Evolutionary conservation across 2,888 invertebrate species (phyloP).

Genomic region (Lucinisca nassula): DNA sequence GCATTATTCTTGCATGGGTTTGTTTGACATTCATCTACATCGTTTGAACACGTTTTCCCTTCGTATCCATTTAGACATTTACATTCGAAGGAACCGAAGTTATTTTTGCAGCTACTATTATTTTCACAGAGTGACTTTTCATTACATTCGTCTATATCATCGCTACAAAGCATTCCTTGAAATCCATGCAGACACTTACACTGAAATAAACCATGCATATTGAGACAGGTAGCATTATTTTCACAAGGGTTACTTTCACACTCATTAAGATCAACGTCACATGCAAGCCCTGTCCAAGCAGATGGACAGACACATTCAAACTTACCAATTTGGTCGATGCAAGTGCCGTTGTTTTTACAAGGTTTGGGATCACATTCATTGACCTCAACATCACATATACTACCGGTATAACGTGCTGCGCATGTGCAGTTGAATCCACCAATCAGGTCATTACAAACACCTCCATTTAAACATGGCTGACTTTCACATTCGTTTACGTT

Average conservation of each 20-base stretch:
- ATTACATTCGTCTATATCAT: constrained; percentile 69
- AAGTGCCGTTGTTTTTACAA: constrained; percentile 71
- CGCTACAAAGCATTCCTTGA: constrained; percentile 48
- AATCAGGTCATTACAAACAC: constrained; percentile 62
- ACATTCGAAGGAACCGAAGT: constrained; percentile 66
- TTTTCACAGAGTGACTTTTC: constrained; percentile 62
- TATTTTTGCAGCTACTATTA: constrained; percentile 69
- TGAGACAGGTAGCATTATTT: constrained; percentile 34
- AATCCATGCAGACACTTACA: constrained; percentile 38
- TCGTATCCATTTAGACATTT: constrained; percentile 63
- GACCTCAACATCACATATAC: constrained; percentile 63
- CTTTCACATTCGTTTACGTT: constrained; percentile 65
- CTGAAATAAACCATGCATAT: constrained; percentile 27
- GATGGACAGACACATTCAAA: constrained; percentile 69
- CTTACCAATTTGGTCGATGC: constrained; percentile 55
- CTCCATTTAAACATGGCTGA: constrained; percentile 64
- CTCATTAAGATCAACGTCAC: constrained; percentile 46
- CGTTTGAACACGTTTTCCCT: constrained; percentile 53
- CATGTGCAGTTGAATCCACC: constrained; percentile 69
- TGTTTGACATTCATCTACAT: constrained; percentile 49
- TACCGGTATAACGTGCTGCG: constrained; percentile 62
- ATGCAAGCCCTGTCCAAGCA: constrained; percentile 61
- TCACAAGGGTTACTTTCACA: constrained; percentile 28
- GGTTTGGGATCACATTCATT: constrained; percentile 68
- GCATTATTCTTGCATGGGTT: constrained; percentile 41